phyloP scores from a whole-genome alignment of 2,888 invertebrate genomes.

The Pterostichus niger region DNA sequence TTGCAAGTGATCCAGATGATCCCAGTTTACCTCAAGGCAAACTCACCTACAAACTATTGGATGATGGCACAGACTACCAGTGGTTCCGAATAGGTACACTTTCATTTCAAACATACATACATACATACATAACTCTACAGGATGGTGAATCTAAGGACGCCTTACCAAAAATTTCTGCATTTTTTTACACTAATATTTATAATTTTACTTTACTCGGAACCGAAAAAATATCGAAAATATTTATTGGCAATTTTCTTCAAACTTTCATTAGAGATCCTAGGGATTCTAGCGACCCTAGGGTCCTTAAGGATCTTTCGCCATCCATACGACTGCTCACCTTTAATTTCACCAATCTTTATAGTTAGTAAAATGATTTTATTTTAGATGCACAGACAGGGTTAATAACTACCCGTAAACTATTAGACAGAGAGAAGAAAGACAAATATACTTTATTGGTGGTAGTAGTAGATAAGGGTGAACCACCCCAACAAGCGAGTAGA shows the following conservation, averaged over 20 bases:
- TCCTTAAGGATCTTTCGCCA: not conserved
- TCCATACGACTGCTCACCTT: not conserved
- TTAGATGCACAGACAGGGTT: constrained; percentile 84
- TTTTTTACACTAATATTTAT: too few species aligned
- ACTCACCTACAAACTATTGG: constrained; percentile 85
- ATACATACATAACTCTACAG: too few species aligned
- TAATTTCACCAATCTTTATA: too few species aligned
- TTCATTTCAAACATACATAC: too few species aligned
- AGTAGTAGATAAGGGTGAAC: constrained; percentile 88
- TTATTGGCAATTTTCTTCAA: too few species aligned
- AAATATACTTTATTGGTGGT: constrained; percentile 88
- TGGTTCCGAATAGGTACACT: constrained; percentile 81
- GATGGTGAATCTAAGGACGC: too few species aligned
- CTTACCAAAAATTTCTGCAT: too few species aligned
- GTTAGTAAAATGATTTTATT: constrained; percentile 69
- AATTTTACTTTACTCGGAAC: too few species aligned
- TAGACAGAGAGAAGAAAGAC: constrained; percentile 88
- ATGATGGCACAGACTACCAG: constrained; percentile 83
- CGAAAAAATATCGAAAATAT: too few species aligned
- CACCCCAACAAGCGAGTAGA: constrained; percentile 86
- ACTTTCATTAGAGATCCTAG: too few species aligned
- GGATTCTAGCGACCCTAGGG: too few species aligned
- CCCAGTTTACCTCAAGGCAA: constrained; percentile 87
- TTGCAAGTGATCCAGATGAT: constrained; percentile 89
- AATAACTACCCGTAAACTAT: constrained; percentile 83